Evolutionary conservation across 2,113 vertebrate species (phyloP).

Genomic region (Catharus fuscescens): DNA sequence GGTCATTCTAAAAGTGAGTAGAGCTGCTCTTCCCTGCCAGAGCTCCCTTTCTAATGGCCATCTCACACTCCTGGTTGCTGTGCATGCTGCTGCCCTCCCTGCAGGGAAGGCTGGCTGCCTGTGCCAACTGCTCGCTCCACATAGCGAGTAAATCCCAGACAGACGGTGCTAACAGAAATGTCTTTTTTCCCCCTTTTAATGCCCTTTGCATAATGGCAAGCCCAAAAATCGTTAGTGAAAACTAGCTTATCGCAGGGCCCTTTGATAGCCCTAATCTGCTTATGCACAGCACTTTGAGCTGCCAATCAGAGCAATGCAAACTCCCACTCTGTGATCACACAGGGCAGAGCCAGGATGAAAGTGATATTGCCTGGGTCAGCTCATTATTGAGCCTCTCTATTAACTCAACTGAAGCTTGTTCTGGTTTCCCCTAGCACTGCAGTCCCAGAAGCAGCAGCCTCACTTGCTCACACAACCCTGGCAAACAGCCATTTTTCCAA

Average conservation of each 20-base stretch:
- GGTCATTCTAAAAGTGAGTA: slow-evolving; percentile 36
- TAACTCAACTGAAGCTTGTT: slow-evolving; percentile 1
- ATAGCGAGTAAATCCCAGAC: slow-evolving; percentile 55
- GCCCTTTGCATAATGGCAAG: slow-evolving; percentile 69
- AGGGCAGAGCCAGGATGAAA: slow-evolving; percentile 57
- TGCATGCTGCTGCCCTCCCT: not conserved
- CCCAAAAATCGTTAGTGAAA: slow-evolving; percentile 68
- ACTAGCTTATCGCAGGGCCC: slow-evolving; percentile 66
- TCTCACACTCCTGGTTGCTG: slow-evolving; percentile 1
- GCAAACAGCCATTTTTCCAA: not conserved
- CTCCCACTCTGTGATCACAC: slow-evolving; percentile 53
- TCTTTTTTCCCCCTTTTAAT: slow-evolving; percentile 60
- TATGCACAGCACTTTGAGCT: slow-evolving; percentile 66
- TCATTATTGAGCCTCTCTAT: slow-evolving; percentile 55
- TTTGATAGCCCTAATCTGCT: slow-evolving; percentile 74
- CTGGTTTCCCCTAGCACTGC: not conserved
- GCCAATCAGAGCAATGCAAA: slow-evolving; percentile 55
- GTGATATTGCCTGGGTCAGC: slow-evolving; percentile 62
- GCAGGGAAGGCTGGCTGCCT: slow-evolving; percentile 46
- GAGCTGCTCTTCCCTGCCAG: slow-evolving; percentile 13
- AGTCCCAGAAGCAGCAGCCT: slow-evolving; percentile 13
- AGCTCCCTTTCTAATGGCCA: slow-evolving; percentile 44
- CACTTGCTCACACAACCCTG: not conserved
- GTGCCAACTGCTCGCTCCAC: slow-evolving; percentile 47
- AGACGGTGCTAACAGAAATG: slow-evolving; percentile 56